Conservation (phyloP, 2,113 vertebrate species). For the Prinia subflava region DNA sequence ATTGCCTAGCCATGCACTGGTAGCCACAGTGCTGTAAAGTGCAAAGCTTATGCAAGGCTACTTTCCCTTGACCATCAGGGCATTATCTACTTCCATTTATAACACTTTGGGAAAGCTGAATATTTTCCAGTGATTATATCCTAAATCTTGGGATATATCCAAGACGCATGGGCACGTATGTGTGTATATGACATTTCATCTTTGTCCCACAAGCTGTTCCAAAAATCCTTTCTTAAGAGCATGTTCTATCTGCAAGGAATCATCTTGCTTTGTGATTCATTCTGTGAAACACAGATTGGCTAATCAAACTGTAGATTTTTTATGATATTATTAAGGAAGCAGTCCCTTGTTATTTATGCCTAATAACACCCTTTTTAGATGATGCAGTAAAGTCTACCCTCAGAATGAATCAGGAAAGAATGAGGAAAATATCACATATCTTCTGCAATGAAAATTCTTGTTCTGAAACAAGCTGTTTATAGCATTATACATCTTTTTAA, state of each 20-base stretch:
- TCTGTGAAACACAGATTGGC: not conserved
- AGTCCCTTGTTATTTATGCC: not conserved
- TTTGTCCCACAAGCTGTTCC: slow-evolving; percentile 1
- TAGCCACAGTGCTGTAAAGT: not conserved
- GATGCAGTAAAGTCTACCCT: slow-evolving; percentile 1
- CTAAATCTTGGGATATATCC: not conserved
- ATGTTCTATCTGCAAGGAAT: not conserved
- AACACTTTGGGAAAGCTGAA: not conserved
- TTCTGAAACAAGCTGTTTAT: not conserved
- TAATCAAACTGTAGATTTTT: slow-evolving; percentile 22
- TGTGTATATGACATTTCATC: not conserved
- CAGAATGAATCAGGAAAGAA: slow-evolving; percentile 4
- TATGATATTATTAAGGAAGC: slow-evolving; percentile 2
- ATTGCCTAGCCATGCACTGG: not conserved
- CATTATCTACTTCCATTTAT: not conserved
- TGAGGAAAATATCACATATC: not conserved
- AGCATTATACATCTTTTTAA: not conserved
- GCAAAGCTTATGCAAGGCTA: not conserved
- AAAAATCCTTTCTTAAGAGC: not conserved
- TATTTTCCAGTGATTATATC: not conserved
- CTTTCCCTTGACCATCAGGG: not conserved
- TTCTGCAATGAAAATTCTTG: not conserved
- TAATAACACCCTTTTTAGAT: not conserved
- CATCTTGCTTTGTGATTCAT: not conserved
- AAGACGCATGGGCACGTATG: not conserved